phyloP scores from a whole-genome alignment of 1,140 invertebrate genomes.

The Matsumurasca onukii region DNA sequence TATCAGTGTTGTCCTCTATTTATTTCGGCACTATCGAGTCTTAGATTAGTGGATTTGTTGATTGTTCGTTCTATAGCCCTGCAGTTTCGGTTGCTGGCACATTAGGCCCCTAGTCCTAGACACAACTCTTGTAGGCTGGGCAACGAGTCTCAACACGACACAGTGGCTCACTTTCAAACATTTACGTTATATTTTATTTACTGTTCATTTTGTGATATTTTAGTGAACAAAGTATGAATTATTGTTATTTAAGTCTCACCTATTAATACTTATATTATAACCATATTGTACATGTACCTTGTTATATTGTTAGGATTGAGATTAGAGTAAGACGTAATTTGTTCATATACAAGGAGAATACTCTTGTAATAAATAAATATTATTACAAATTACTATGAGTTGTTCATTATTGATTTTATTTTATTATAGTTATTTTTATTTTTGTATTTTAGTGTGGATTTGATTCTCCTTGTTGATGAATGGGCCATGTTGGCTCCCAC shows the following conservation, averaged over 20 bases:
- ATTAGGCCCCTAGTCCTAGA: conserved; percentile 20
- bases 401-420: conserved; percentile 31
- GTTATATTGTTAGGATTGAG: conserved; percentile 45
- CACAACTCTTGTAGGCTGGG: conserved; percentile 36
- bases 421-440: conserved; percentile 32
- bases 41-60: conserved; percentile 25
- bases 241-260: conserved; percentile 45
- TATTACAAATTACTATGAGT: conserved; percentile 34
- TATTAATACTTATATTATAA: conserved; percentile 43
- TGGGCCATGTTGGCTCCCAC: conserved; percentile 24
- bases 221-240: conserved; percentile 43
- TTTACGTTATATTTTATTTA: conserved; percentile 38
- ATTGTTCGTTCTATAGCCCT: conserved; percentile 36
- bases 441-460: conserved; percentile 33
- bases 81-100: conserved; percentile 32
- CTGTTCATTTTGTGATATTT: conserved; percentile 46
- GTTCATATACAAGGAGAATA: conserved; percentile 42
- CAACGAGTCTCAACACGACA: conserved; percentile 37
- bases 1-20: conserved; percentile 32
- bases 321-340: conserved; percentile 38
- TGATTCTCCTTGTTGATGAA: conserved; percentile 42
- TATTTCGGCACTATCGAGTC: conserved; percentile 26
- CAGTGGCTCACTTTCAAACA: conserved; percentile 40
- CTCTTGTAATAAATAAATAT: conserved; percentile 37
- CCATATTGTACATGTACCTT: conserved; percentile 43